Conservation (phyloP, 2,113 vertebrate species). For the Sander vitreus region DNA sequence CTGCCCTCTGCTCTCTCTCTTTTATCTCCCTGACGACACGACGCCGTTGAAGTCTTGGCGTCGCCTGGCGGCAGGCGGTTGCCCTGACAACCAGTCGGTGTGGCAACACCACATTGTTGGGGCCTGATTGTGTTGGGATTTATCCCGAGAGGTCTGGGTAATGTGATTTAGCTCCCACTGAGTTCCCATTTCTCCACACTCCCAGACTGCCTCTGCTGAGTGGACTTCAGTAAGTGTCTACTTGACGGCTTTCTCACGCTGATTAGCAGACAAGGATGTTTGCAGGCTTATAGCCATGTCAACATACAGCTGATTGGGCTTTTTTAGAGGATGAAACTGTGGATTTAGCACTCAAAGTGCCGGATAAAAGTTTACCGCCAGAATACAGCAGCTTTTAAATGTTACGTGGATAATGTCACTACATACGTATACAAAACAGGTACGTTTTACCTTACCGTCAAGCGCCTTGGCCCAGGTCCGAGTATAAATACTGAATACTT, state of each 20-base stretch:
- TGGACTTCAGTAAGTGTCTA: slow-evolving; percentile 7
- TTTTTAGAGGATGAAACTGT: not conserved
- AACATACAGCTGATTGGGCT: not conserved
- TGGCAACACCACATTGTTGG: slow-evolving; percentile 3
- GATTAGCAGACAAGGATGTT: slow-evolving; percentile 10
- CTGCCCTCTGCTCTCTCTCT: not conserved
- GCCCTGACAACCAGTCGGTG: not conserved
- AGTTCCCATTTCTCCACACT: slow-evolving; percentile 27
- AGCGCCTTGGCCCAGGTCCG: not conserved
- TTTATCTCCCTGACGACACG: not conserved
- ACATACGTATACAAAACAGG: not conserved
- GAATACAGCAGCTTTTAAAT: not conserved
- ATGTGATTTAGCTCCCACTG: slow-evolving; percentile 32
- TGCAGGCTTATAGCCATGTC: not conserved
- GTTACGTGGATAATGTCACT: not conserved
- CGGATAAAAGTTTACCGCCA: not conserved
- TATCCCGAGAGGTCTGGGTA: slow-evolving; percentile 11
- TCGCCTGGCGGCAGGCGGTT: not conserved
- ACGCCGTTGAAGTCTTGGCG: slow-evolving; percentile 26
- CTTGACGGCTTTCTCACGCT: slow-evolving; percentile 38
- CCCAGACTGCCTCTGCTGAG: slow-evolving; percentile 3
- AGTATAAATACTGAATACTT: no score
- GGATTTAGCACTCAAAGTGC: not conserved
- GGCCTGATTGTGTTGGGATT: slow-evolving; percentile 12
- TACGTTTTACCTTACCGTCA: not conserved